phyloP scores from a whole-genome alignment of 2,113 vertebrate species.

The Lepisosteus osseus region DNA sequence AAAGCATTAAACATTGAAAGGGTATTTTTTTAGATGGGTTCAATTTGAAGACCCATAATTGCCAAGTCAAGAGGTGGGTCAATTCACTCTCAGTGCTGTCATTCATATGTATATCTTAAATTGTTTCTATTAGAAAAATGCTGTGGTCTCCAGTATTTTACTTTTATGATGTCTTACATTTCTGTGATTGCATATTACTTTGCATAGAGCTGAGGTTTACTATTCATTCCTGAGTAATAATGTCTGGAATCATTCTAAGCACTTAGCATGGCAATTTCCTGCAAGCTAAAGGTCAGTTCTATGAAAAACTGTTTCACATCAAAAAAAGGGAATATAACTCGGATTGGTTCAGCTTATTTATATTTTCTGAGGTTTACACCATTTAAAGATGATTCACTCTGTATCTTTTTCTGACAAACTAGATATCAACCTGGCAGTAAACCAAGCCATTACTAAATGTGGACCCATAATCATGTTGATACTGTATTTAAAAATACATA shows the following conservation, averaged over 20 bases:
- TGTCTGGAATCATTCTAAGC: constrained; percentile 18
- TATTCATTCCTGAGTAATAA: constrained; percentile 9
- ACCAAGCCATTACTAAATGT: too few species aligned
- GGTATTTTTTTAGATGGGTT: not conserved
- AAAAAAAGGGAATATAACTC: not conserved
- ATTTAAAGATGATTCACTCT: too few species aligned
- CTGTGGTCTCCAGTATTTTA: not conserved
- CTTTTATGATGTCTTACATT: constrained; percentile 22
- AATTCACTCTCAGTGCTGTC: constrained; percentile 9
- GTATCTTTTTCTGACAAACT: too few species aligned
- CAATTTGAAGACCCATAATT: not conserved
- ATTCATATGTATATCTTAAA: constrained; percentile 15
- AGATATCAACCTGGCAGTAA: too few species aligned
- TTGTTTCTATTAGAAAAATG: constrained; percentile 14
- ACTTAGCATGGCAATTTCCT: constrained; percentile 28
- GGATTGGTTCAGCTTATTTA: constrained; percentile 7
- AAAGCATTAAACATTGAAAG: not conserved
- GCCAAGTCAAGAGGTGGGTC: constrained; percentile 20
- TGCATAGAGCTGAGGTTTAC: constrained; percentile 19
- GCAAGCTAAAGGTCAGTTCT: constrained; percentile 31
- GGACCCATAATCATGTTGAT: too few species aligned
- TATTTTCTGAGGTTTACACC: constrained; percentile 2
- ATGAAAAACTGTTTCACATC: constrained; percentile 23
- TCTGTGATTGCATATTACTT: constrained; percentile 19
- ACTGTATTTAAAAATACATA: too few species aligned